Conservation (phyloP, 2,888 invertebrate genomes). For the Epinotia ramella region DNA sequence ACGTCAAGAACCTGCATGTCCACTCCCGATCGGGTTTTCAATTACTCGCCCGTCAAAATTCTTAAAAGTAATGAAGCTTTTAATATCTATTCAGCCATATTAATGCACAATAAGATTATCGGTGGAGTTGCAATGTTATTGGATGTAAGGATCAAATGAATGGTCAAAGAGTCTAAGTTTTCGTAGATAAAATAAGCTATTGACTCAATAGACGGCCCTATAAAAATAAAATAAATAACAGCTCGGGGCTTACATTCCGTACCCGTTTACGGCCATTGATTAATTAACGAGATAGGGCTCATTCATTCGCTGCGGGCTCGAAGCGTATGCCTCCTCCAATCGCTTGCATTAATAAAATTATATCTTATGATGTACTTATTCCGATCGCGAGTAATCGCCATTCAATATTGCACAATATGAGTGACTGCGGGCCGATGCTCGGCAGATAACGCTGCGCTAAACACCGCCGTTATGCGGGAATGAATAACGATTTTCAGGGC, state of each 20-base stretch:
- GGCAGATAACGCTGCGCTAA: constrained; percentile 54
- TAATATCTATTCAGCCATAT: constrained; percentile 30
- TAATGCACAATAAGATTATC: neutral
- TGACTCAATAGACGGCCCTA: constrained; percentile 20
- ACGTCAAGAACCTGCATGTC: constrained; percentile 44
- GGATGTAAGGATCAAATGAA: constrained; percentile 7
- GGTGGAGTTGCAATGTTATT: neutral
- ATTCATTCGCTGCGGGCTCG: constrained; percentile 38
- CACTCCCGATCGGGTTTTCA: constrained; percentile 50
- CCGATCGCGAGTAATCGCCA: constrained; percentile 35
- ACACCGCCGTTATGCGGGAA: constrained; percentile 54
- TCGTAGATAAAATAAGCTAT: constrained; percentile 19
- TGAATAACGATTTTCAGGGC: constrained; percentile 39
- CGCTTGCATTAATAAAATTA: constrained; percentile 19
- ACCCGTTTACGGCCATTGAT: constrained; percentile 46
- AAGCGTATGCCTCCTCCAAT: constrained; percentile 23
- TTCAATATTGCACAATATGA: constrained; percentile 53
- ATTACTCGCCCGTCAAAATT: constrained; percentile 50
- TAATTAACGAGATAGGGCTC: constrained; percentile 44
- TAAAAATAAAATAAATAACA: constrained; percentile 40
- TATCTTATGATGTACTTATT: constrained; percentile 17
- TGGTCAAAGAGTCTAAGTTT: constrained; percentile 20
- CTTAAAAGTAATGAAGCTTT: constrained; percentile 26
- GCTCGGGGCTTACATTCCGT: constrained; percentile 37
- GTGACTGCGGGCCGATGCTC: constrained; percentile 58